Conservation (phyloP, 2,797 vertebrate species). For the Halcyon badia region DNA sequence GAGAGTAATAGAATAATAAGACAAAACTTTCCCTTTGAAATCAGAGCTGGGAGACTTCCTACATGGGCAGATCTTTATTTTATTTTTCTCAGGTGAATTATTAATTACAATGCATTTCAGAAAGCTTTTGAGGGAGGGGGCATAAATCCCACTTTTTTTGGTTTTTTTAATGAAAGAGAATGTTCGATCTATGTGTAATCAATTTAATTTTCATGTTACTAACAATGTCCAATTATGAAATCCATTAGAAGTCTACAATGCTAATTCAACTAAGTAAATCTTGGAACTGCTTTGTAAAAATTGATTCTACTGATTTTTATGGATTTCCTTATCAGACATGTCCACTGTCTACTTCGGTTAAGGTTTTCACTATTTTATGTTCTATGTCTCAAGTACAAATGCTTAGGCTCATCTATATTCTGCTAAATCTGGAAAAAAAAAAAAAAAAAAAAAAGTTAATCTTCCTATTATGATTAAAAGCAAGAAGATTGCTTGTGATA, state of each 20-base stretch:
- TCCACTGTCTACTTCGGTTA: background rate
- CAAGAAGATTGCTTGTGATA: background rate
- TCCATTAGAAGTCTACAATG: constrained; percentile 38
- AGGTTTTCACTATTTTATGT: background rate
- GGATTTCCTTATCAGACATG: constrained; percentile 4
- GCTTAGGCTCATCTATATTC: background rate
- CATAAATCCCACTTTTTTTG: constrained; percentile 54
- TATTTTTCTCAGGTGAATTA: constrained; percentile 35
- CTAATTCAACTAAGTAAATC: constrained; percentile 50
- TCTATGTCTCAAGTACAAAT: background rate
- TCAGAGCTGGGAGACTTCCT: background rate
- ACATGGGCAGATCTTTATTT: background rate
- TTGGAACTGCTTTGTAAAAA: constrained; percentile 39
- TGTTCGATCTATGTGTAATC: constrained; percentile 20
- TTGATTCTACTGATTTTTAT: background rate
- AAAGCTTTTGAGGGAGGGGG: constrained; percentile 13
- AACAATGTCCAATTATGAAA: constrained; percentile 62
- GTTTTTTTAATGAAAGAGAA: constrained; percentile 57
- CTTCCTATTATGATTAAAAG: background rate
- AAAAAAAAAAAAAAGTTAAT: background rate
- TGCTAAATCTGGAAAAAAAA: background rate
- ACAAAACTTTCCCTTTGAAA: background rate
- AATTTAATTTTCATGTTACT: constrained; percentile 62
- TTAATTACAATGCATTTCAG: constrained; percentile 43
- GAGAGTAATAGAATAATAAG: background rate